Base-by-base conservation (phyloP, 2,797 vertebrate genomes). In the Tokudaia muenninki region DNA sequence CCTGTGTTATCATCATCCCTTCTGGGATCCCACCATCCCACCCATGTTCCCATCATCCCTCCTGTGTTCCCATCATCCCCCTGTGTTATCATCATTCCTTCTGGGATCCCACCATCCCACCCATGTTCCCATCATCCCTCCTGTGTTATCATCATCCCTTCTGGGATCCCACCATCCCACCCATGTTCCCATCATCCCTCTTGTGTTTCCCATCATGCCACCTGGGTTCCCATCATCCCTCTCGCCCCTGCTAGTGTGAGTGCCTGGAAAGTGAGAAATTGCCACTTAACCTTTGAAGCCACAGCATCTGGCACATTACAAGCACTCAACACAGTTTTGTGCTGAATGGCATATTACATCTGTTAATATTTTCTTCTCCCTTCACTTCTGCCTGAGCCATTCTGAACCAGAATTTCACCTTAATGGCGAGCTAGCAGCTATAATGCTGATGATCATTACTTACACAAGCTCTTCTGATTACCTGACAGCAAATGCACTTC, bases 271-370 rank as follows among this genome's bases (percentile, higher is more conserved):
- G 26, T 89, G 22, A 31, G 17, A 89, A 10, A 3, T 4, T 86
- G 29, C 79, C 41, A 9, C 59, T 89, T 87, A 61, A 61, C 67
- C 67, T 92, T 82, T 72, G 80, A 93, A 84, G 57, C 31, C 29
- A 24, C 50, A 65, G 61, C 87, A 52, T 61, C 55, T 74, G 87
- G 78, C 63, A 70, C 44, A 8, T 74, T 72, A 57, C 26, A 75
- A 67, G 59, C 59, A 55, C 31, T 74, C 65, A 59, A 34, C 63
- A 17, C 26, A 92, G 87, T 44, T 93, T 80, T 70, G 86, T 57
- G 50, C 50, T 50, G 61, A 86, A 22, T 80, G 80, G 37, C 31
- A 21, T 55, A 52, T 34, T 29, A 41, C 67, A 41, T 52, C n/a
- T 59, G 63, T 70, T 70, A 41, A 57, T 59, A 11, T 22, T 74